Evolutionary conservation across 1,140 invertebrate genomes (phyloP).

Genomic region (Brachionus calyciflorus): DNA sequence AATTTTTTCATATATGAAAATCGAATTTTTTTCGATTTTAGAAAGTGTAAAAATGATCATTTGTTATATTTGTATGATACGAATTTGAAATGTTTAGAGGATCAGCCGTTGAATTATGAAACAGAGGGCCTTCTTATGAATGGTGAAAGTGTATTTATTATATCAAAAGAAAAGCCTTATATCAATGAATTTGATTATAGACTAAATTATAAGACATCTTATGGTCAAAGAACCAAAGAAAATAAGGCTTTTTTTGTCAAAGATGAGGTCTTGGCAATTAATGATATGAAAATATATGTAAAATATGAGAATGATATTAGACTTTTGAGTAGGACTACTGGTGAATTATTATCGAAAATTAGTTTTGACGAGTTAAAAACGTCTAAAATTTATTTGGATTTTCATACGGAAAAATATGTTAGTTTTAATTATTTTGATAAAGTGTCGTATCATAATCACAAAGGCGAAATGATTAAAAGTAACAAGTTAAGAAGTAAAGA

Average conservation of each 20-base stretch:
- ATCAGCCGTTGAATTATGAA: neutral
- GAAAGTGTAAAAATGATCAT: neutral
- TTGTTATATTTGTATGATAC: conserved; percentile 15
- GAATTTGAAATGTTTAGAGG: neutral
- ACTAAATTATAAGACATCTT: neutral
- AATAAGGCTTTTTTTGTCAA: neutral
- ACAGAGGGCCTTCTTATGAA: neutral
- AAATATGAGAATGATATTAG: conserved; percentile 6
- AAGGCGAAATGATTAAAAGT: neutral
- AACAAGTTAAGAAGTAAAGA: neutral
- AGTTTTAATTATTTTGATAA: neutral
- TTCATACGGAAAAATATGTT: conserved; percentile 26
- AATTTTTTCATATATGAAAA: neutral
- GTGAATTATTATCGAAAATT: neutral
- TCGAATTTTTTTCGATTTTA: neutral
- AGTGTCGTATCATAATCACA: neutral
- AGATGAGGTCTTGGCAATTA: neutral
- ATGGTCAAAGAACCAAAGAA: conserved; percentile 12
- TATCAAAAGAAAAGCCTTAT: neutral
- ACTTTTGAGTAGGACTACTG: neutral
- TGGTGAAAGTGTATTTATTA: neutral
- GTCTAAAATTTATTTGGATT: conserved; percentile 14
- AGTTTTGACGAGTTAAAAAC: conserved; percentile 1
- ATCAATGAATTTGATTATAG: neutral
- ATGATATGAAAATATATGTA: conserved; percentile 9